These are phyloP conservation scores for Streblospio benedicti DNA, from an alignment of 1,140 invertebrate species.

Conservation along the genomic window DNA sequence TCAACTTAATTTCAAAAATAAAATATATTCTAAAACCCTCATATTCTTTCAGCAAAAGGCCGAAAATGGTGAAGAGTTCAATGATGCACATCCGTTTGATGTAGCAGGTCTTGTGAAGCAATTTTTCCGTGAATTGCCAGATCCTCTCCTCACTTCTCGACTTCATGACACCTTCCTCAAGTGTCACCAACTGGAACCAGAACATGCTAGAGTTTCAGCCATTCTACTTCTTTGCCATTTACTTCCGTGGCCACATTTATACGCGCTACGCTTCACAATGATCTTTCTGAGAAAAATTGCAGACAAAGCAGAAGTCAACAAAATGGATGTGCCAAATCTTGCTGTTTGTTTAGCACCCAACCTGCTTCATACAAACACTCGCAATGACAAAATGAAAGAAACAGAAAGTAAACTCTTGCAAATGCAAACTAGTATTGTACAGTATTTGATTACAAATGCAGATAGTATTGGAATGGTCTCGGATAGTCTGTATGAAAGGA, in stretches of 20 bases:
- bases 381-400: conserved; percentile 48
- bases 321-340: conserved; percentile 71
- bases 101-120: conserved; percentile 72
- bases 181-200: conserved; percentile 47
- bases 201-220: conserved; percentile 45
- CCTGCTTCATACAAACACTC: conserved; percentile 60
- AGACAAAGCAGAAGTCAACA: conserved; percentile 58
- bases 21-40: no score
- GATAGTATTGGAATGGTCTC: conserved; percentile 63
- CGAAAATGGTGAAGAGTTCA: conserved; percentile 51
- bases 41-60: conserved; percentile 1
- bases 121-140: conserved; percentile 70
- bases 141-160: conserved; percentile 63
- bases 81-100: conserved; percentile 65
- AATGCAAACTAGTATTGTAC: conserved; percentile 44
- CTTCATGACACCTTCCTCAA: conserved; percentile 68
- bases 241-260: conserved; percentile 56
- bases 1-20: no score
- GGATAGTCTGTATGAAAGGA: conserved; percentile 49
- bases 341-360: conserved; percentile 73
- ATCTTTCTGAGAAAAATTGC: conserved; percentile 57
- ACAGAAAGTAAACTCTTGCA: conserved; percentile 36
- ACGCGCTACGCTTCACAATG: conserved; percentile 62
- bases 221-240: conserved; percentile 58
- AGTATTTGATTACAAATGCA: conserved; percentile 69